Base-by-base conservation (phyloP, 2,888 invertebrate genomes). In the Stegophylla sp. region DNA sequence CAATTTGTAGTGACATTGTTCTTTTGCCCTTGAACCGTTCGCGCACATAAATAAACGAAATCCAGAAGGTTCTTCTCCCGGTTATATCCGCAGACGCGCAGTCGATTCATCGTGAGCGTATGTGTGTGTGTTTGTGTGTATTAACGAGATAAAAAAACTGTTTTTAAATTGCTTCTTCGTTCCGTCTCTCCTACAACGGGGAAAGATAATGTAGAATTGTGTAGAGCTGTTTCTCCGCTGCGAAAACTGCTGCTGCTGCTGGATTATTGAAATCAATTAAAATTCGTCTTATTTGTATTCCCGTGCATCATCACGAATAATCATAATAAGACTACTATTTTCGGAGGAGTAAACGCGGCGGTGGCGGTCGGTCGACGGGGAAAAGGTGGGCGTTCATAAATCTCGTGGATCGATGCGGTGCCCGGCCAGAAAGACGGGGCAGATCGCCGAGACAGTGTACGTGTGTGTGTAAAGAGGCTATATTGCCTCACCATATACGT, bases 21-120 rank as follows among this genome's bases (percentile, higher is more conserved):
- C 53, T 66, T n/a, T 53, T 66, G 76, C 76, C 76, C 76, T 76
- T 76, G 76, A 76, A 66, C 41, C 66, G 76, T 53, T n/a, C 76
- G 53, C 26, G 66, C 75, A 64, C 43, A 66, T 51, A 66, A 53
- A 71, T 53, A 66, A 66, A 76, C 66, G 26, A 66, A 66, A 76
- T 76, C 64, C 64, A 23, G 23, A 34, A 61, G 64, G 15, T 51
- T 23, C 43, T 7, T 28, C 23, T 48, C 28, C 71, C 71, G 53
- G 10, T n/a, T 34, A 34, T 23, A 23, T 43, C 41, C 20, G 64
- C 41, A 9, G 43, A 53, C 26, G 9, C 43, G 20, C n/a, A n/a
- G 64, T 12, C 43, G 43, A 23, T 15, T 61, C 61, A 28, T 61
- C 15, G 61, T 28, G 26, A 15, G 61, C 13, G 61, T 61, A 12